phyloP scores from a whole-genome alignment of 2,888 invertebrate genomes.

The Petrolisthes cinctipes region DNA sequence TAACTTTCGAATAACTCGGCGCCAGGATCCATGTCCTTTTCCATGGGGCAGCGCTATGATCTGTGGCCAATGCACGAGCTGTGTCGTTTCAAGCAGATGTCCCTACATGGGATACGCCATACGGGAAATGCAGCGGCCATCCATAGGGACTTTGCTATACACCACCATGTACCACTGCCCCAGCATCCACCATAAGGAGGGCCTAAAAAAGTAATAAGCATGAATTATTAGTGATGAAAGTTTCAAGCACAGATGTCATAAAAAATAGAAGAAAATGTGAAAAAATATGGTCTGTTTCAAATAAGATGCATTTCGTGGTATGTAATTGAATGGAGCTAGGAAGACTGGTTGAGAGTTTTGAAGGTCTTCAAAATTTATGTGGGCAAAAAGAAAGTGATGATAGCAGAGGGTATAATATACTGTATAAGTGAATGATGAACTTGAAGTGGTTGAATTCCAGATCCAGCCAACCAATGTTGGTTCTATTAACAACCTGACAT shows the following conservation, averaged over 20 bases:
- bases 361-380: no score
- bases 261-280: not conserved
- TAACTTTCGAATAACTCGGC: slow-evolving; percentile 39
- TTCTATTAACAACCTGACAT: no score
- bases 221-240: not conserved
- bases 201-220: slow-evolving; percentile 25
- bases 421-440: no score
- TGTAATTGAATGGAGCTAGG: no score
- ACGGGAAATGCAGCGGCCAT: slow-evolving; percentile 37
- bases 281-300: not conserved
- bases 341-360: no score
- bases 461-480: no score
- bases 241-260: not conserved
- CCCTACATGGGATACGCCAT: slow-evolving; percentile 34
- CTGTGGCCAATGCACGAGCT: slow-evolving; percentile 44
- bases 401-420: no score
- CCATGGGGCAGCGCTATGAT: slow-evolving; percentile 32
- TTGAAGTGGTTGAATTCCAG: no score
- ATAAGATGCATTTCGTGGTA: not conserved
- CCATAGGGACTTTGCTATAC: slow-evolving; percentile 30
- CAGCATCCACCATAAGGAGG: slow-evolving; percentile 53
- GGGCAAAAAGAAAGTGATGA: no score
- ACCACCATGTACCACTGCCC: slow-evolving; percentile 46
- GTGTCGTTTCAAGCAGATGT: slow-evolving; percentile 56
- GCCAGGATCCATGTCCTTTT: slow-evolving; percentile 32